Percentiles rank a stretch among this genome's conserved stretches.
Conservation (phyloP, 1,140 invertebrate species). For the Aradophagus sp. region DNA sequence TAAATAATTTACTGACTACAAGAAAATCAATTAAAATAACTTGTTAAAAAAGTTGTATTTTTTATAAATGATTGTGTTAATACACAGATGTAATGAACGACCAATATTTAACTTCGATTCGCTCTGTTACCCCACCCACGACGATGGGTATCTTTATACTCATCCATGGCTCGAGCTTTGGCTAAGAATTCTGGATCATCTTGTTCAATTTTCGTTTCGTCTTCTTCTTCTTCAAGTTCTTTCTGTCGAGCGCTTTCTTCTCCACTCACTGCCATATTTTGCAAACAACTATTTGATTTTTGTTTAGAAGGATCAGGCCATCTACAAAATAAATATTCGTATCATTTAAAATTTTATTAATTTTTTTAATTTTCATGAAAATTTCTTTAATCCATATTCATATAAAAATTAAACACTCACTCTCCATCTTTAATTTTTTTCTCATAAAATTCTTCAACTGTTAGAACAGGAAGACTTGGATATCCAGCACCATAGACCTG, state of each 20-base stretch:
- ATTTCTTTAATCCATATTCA: too few species aligned
- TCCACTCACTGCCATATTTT: constrained; percentile 52
- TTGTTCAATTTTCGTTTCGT: constrained; percentile 80
- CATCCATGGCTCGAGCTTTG: constrained; percentile 85
- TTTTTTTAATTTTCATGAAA: background rate
- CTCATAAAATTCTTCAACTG: constrained; percentile 97
- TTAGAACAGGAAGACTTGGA: constrained; percentile 92
- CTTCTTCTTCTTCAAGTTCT: constrained; percentile 63
- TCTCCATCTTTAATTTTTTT: constrained; percentile 87
- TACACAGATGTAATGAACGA: too few species aligned
- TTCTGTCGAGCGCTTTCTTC: constrained; percentile 19
- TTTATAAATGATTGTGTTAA: too few species aligned
- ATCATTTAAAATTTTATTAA: background rate
- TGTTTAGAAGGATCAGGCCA: constrained; percentile 65
- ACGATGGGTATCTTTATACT: constrained; percentile 93
- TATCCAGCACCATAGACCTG: constrained; percentile 95
- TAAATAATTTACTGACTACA: too few species aligned
- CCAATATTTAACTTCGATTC: constrained; percentile 82
- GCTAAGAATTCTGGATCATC: constrained; percentile 85
- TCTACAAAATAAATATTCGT: constrained; percentile 33
- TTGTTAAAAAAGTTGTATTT: too few species aligned
- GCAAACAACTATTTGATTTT: constrained; percentile 56
- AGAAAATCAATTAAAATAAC: too few species aligned
- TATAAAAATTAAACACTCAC: constrained; percentile 72
- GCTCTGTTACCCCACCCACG: constrained; percentile 91